Percentiles rank a stretch among this genome's conserved stretches.
Conservation (phyloP, 2,888 invertebrate genomes). For the Conus canariensis region DNA sequence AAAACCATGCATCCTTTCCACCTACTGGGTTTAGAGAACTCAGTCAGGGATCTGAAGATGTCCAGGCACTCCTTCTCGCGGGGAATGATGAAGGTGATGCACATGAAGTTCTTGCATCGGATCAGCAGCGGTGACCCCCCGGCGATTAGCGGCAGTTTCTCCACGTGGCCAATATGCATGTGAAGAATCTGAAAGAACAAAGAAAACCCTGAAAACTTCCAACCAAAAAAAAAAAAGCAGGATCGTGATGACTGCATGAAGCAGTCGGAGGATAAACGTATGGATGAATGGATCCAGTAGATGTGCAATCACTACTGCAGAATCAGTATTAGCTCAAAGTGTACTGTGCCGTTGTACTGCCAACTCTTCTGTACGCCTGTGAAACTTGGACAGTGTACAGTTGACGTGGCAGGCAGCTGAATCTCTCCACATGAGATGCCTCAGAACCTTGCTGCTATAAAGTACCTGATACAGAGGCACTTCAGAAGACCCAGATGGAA, state of each 20-base stretch:
- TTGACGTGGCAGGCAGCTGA: too few relatives aligned
- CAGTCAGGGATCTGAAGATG: slow-evolving; percentile 90
- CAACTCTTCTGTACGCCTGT: too few relatives aligned
- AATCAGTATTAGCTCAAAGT: too few relatives aligned
- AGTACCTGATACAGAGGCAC: too few relatives aligned
- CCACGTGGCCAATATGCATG: slow-evolving; percentile 94
- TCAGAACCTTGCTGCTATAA: too few relatives aligned
- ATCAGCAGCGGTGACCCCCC: slow-evolving; percentile 95
- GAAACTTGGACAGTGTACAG: too few relatives aligned
- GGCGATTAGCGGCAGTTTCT: slow-evolving; percentile 93
- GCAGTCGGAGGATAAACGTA: background rate
- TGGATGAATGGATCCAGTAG: background rate
- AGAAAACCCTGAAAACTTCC: background rate
- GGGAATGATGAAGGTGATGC: slow-evolving; percentile 93
- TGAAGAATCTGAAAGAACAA: slow-evolving; percentile 87
- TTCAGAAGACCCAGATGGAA: too few relatives aligned
- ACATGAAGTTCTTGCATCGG: slow-evolving; percentile 97
- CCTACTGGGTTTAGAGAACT: slow-evolving; percentile 91
- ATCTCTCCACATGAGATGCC: too few relatives aligned
- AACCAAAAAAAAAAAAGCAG: background rate
- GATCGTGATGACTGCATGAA: background rate
- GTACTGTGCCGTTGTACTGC: too few relatives aligned
- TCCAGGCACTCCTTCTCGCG: slow-evolving; percentile 98
- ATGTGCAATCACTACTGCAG: too few relatives aligned
- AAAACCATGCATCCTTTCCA: background rate